Evolutionary conservation across 1,140 invertebrate genomes (phyloP), one percentile per base, ranked within the genome.

Genomic region (Scaptomyza pallida): DNA sequence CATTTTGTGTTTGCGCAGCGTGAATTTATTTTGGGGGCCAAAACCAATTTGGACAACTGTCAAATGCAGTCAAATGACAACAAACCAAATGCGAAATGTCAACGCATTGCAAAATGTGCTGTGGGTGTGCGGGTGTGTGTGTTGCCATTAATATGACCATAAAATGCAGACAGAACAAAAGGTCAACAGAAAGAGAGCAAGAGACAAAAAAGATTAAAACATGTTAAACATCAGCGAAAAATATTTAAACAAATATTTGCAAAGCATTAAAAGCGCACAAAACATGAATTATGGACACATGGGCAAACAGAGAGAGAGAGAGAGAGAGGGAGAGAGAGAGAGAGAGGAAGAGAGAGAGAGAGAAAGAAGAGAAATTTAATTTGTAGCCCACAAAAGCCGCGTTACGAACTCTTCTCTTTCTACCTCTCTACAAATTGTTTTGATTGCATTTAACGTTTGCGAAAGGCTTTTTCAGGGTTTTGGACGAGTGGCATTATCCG

Each of bases 191-290:
- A 23, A 45, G 26, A 5, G 12, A 45, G n/a, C n/a, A n/a, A n/a
- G n/a, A 35, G 33, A 13, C 15, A 15, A 21, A 5, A 48, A 43
- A 30, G 43, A 41, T 55, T 51, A 51, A 59, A 57, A 75, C 62
- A 78, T 78, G 55, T 77, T 71, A 78, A 70, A 62, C 59, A 73
- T 80, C 55, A 67, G 65, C 56, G 60, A 62, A 64, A 30, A 74
- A 81, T 81, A 82, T 82, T 78, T 61, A 65, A 73, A 69, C 61
- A 72, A 80, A 81, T 81, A 79, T 79, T 79, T 76, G 62, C 72
- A 21, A 13, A 69, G 54, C 63, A 78, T 72, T 43, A n/a, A n/a
- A n/a, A n/a, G n/a, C n/a, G 48, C 55, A 55, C 60, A 67, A 33
- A 70, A 65, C 47, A 60, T 59, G 48, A 41, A 65, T 37, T 43